phyloP scores from a whole-genome alignment of 2,888 invertebrate genomes.

The Eledone cirrhosa region DNA sequence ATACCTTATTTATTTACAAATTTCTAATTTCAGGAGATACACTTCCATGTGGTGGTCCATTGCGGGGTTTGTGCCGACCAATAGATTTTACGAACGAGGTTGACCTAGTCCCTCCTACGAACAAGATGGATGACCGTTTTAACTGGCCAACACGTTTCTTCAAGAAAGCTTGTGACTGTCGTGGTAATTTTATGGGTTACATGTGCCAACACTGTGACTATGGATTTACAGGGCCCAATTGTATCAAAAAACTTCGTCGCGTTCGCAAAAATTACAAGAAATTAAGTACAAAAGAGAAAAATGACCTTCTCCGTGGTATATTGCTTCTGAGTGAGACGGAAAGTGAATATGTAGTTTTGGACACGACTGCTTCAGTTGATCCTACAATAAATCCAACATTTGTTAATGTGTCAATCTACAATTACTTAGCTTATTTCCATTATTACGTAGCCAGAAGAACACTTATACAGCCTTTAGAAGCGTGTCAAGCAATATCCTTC shows the following conservation, averaged over 20 bases:
- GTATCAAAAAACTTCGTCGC: constrained; percentile 1
- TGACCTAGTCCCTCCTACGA: not conserved
- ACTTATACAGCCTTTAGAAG: not conserved
- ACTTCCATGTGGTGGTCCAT: constrained; percentile 11
- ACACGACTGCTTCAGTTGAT: constrained; percentile 25
- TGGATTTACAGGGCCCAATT: not conserved
- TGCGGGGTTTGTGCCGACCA: constrained; percentile 2
- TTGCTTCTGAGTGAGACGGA: not conserved
- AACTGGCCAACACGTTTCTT: constrained; percentile 25
- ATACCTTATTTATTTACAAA: not conserved
- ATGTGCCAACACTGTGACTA: constrained; percentile 18
- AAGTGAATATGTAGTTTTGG: constrained; percentile 30
- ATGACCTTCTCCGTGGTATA: constrained; percentile 11
- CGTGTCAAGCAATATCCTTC: constrained; percentile 9
- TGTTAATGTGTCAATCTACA: constrained; percentile 28
- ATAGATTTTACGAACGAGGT: not conserved
- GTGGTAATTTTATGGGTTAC: constrained; percentile 10
- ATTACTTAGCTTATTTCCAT: constrained; percentile 30
- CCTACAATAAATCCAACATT: not conserved
- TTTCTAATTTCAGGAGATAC: constrained; percentile 8
- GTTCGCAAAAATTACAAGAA: constrained; percentile 26
- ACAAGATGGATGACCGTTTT: constrained; percentile 19
- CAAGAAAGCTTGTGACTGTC: constrained; percentile 14
- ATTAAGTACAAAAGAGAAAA: not conserved
- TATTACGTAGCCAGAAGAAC: constrained; percentile 26